Evolutionary conservation across 2,888 invertebrate genomes (phyloP), one percentile per base, ranked within the genome.

Genomic region (Catocala fraxini): DNA sequence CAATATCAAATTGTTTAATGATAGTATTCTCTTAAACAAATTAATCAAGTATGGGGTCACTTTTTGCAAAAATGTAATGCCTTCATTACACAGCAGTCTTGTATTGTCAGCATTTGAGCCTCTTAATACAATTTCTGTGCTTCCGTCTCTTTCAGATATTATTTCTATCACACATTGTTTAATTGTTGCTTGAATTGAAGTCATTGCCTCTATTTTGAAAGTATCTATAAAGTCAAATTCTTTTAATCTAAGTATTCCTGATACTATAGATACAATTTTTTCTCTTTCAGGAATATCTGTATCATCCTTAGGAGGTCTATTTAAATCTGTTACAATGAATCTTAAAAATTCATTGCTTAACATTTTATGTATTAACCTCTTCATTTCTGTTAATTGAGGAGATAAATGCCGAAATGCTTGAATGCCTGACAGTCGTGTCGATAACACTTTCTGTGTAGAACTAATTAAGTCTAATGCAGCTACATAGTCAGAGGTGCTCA

Each of bases 401-500:
- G 99, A 98, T 66, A 99, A 94, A 93, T 99, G 99, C 77, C 99
- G 97, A 86, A 99, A 98, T 85, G 99, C 98, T 80, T 98, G 98
- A 52, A 99, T 96, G 12, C 99, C 99, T 69, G 97, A 97, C 48
- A 99, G 95, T 85, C 98, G 98, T 77, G 97, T 97, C 9, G 96
- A 95, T 42, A 99, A 95, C 59, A 99, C 98, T 89, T 98, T 99
- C 90, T 99, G 98, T 2, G 99, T 99, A 4, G 99, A 99, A 72
- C 98, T 97, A 76, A 99, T 99, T 65, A 99, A 95, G 92, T 99
- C 99, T 65, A 99, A 94, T 0, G 99, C 99, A 46, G 98, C 99
- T 43, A 99, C 99, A 95, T 99, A 99, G 90, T 99, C 99, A 68
- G 98, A 98, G 9, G 98, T 98, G 67, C 99, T 98, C 49, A 99